Evolutionary conservation across 2,113 vertebrate species (phyloP), one percentile per base, ranked within the genome.

Genomic region (Eonycteris spelaea): DNA sequence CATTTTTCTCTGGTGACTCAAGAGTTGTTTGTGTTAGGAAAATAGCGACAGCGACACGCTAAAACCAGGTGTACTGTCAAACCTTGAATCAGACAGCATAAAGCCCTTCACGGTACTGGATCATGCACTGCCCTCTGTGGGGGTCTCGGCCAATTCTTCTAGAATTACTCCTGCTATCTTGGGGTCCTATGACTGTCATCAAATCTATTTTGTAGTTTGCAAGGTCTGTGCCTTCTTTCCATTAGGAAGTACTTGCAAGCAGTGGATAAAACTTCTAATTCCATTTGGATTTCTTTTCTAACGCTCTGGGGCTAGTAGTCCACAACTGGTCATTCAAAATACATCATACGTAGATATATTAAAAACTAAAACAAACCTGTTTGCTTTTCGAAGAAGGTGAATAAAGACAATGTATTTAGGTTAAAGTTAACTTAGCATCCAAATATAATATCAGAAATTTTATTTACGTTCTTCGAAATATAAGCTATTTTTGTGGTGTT

Each of bases 391-490:
- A 61, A 28, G 21, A 61, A 61, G 26, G 26, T 61, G 28, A 61
- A 61, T 61, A 28, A 61, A 61, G 12, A 61, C 10, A 61, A 10
- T 61, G 59, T 61, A 28, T 61, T 61, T 61, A 61, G 26, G 59
- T 61, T 61, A 28, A 61, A 28, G 28, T 61, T 61, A 28, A 61
- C 11, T 61, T 61, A 5, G 59, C 59, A 61, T 61, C 59, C 26
- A 28, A 61, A 61, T 59, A 59, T 10, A 59, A 59, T 61, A 28
- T 61, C 28, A 28, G 26, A 26, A 61, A 61, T 61, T 67, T 73
- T 38, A 90, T 63, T 90, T 65, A 51, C 38, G 33, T 45, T 63
- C 35, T 93, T 82, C 22, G 26, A 86, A 86, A 87, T 61, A 9
- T 5, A 65, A 21, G 6, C n/a, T 57, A 40, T 19, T 63, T 71